phyloP scores from a whole-genome alignment of 1,140 invertebrate species.

The Plectrocnemia conspersa region DNA sequence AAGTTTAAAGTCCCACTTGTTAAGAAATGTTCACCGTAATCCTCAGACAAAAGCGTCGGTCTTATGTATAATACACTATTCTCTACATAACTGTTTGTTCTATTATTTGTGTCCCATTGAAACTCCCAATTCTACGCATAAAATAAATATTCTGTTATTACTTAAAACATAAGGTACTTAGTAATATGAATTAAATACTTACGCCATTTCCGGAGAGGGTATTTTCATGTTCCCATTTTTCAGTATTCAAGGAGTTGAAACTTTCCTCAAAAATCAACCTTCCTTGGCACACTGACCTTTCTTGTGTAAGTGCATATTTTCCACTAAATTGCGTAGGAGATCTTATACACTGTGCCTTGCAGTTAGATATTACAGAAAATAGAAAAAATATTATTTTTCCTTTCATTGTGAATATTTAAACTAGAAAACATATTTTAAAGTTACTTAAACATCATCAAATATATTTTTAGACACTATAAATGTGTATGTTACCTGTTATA shows the following conservation, averaged over 20 bases:
- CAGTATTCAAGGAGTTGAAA: slow-evolving; percentile 56
- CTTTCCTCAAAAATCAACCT: slow-evolving; percentile 62
- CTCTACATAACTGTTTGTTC: slow-evolving; percentile 57
- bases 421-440: too few species aligned
- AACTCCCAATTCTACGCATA: slow-evolving; percentile 66
- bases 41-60: slow-evolving; percentile 57
- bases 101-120: slow-evolving; percentile 63
- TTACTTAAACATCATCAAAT: too few species aligned
- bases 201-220: slow-evolving; percentile 63
- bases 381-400: too few species aligned
- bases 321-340: too few species aligned
- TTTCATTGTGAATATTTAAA: too few species aligned
- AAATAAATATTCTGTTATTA: neutral
- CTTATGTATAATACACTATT: slow-evolving; percentile 57
- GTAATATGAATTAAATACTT: slow-evolving; percentile 38
- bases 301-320: slow-evolving; percentile 40
- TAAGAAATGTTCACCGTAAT: slow-evolving; percentile 54
- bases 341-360: too few species aligned
- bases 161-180: neutral
- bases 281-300: slow-evolving; percentile 51
- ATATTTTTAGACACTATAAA: too few species aligned
- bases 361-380: too few species aligned
- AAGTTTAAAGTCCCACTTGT: slow-evolving; percentile 54
- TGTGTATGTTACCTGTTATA: too few species aligned
- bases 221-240: slow-evolving; percentile 64